Conservation (phyloP, 2,888 invertebrate species). For the Endotricha flammealis region DNA sequence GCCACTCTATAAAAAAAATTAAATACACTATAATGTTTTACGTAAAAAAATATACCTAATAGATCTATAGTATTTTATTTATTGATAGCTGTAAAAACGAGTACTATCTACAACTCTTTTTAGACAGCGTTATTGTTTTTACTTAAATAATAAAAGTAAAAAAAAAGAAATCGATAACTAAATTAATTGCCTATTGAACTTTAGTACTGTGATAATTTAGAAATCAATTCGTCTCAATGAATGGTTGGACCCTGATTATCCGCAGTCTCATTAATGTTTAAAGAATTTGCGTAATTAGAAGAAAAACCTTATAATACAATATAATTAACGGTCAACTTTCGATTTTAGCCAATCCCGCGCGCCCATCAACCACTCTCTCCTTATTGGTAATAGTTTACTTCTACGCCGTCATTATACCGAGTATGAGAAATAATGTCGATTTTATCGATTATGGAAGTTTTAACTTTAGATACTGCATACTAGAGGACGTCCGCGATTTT, state of each 20-base stretch:
- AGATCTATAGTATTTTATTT: too few species aligned
- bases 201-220: not conserved
- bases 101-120: too few species aligned
- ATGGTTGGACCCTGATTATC: not conserved
- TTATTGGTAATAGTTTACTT: conserved; percentile 1
- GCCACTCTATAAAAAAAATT: too few species aligned
- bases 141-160: too few species aligned
- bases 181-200: not conserved
- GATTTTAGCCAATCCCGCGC: not conserved
- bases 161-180: too few species aligned
- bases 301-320: not conserved
- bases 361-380: not conserved
- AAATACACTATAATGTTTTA: too few species aligned
- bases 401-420: conserved; percentile 5
- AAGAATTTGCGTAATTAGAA: not conserved
- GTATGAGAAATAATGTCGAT: conserved; percentile 4
- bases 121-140: too few species aligned
- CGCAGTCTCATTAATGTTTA: not conserved
- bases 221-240: not conserved
- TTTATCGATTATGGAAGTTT: too few species aligned
- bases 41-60: too few species aligned
- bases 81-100: too few species aligned
- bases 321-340: not conserved
- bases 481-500: too few species aligned
- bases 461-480: too few species aligned